phyloP scores from a whole-genome alignment of 2,113 vertebrate species.

The Pseudorasbora parva region DNA sequence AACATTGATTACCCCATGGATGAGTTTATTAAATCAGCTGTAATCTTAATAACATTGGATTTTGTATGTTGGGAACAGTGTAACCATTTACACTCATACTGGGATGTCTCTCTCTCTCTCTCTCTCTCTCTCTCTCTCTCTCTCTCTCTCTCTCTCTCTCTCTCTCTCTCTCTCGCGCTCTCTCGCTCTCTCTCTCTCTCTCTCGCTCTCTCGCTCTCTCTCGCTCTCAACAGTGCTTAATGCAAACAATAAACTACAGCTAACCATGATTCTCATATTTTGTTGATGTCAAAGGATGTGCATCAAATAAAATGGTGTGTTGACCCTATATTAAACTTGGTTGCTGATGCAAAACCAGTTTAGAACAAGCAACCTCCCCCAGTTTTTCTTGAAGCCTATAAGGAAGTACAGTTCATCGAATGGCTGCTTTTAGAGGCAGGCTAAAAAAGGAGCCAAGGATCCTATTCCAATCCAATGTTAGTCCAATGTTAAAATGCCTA shows the following conservation, averaged over 20 bases:
- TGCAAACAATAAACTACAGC: background rate
- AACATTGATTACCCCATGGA: slow-evolving; percentile 20
- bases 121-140: background rate
- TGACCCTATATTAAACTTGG: background rate
- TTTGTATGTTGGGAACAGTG: background rate
- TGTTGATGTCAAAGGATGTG: background rate
- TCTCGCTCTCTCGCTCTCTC: no score
- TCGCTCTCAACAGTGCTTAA: background rate
- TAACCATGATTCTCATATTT: background rate
- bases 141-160: background rate
- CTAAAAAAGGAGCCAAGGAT: no score
- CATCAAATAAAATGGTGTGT: background rate
- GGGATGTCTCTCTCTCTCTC: slow-evolving; percentile 1
- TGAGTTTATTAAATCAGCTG: slow-evolving; percentile 7
- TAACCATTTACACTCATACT: background rate
- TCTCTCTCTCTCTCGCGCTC: background rate
- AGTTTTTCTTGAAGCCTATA: no score
- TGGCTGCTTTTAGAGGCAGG: no score
- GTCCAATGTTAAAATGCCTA: no score
- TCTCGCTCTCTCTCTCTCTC: background rate
- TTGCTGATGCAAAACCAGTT: background rate
- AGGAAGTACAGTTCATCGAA: no score
- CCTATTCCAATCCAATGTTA: no score
- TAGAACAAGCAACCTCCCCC: background rate
- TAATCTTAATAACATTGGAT: slow-evolving; percentile 17